Evolutionary conservation across 2,888 invertebrate genomes (phyloP), one percentile per base, ranked within the genome.

Genomic region (Pemphredon lugubris): DNA sequence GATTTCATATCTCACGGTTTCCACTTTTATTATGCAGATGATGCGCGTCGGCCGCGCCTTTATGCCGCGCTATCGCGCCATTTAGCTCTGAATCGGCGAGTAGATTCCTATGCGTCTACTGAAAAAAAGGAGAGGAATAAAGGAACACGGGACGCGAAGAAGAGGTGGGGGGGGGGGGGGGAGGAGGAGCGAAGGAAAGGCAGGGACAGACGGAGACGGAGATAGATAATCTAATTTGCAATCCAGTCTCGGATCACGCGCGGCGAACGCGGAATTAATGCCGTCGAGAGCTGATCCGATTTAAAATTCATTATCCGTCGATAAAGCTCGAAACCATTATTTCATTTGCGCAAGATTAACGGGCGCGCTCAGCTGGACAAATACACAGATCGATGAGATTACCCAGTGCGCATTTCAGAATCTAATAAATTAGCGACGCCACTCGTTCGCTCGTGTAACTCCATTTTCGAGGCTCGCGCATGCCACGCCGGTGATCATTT

Each of bases 351-450:
- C 77, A 75, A 75, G 82, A 81, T 81, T 81, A 81, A 81, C 77
- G 69, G 65, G 71, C 53, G 77, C 81, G 73, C 77, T 81, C 82
- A 69, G 69, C 77, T 82, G 82, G 77, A 75, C 82, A 81, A 82
- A 79, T 73, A 77, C 75, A 75, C 73, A 77, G 77, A 80, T 81
- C 81, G 80, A 79, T 73, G 77, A 68, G 82, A 81, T 81, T 81
- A 82, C 77, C n/a, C 65, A 71, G 75, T 34, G 72, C 72, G 77
- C 73, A 75, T 80, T 77, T 71, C 71, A 67, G 61, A 82, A 83
- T 83, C 82, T 82, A 83, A 83, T 83, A 80, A 84, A 84, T 83
- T 77, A 77, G 55, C 76, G 70, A 84, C 72, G 76, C 69, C 78
- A 74, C 73, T 58, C 70, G 67, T 54, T 54, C 58, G 64, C 50